Evolutionary conservation across 2,888 invertebrate genomes (phyloP), one percentile per base, ranked within the genome.

Genomic region (Dynastes grantii): DNA sequence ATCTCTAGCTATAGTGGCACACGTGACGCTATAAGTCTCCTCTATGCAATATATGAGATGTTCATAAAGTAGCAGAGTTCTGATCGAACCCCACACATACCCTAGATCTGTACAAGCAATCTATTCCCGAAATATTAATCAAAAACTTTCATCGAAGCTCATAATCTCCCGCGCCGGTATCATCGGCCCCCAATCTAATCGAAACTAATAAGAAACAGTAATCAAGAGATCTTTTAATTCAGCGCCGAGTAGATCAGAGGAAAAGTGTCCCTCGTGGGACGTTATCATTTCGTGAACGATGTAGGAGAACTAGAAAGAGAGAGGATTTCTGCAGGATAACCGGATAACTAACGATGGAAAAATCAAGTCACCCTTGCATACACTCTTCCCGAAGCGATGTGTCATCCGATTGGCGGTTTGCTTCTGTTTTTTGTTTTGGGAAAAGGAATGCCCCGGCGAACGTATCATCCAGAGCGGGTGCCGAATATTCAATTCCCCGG

Each of bases 401-500:
- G 73, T 73, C 73, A 73, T 58, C 73, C 73, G 73, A 73, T 73
- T 29, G 70, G 45, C 11, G 45, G 1, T 45, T 45, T 53, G 70
- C 37, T 37, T 37, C 32, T 63, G 63, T 63, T 29, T 29, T 73
- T 73, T 58, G 71, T 55, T 71, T 55, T 55, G 45, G 65, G 16
- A 11, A 61, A 9, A 61, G 55, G 71, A 55, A 55, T 4, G 37
- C 55, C 58, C 37, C 40, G n/a, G 58, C 73, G 65, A 8, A 13
- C 51, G 68, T 53, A 11, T 8, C 9, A 40, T 40, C 40, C 45
- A 11, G 9, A 45, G 45, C 16, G 73, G 13, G 40, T 58, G 73
- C 73, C 73, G 58, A 73, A 73, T 73, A 73, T 73, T 73, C 61
- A 73, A 73, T 73, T 73, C 73, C 58, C 73, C 73, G 58, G 73